A percentile compares a stretch with the other conserved stretches of the same genome.
Conservation (phyloP, 1,140 invertebrate genomes). For the Zophobas atratus region DNA sequence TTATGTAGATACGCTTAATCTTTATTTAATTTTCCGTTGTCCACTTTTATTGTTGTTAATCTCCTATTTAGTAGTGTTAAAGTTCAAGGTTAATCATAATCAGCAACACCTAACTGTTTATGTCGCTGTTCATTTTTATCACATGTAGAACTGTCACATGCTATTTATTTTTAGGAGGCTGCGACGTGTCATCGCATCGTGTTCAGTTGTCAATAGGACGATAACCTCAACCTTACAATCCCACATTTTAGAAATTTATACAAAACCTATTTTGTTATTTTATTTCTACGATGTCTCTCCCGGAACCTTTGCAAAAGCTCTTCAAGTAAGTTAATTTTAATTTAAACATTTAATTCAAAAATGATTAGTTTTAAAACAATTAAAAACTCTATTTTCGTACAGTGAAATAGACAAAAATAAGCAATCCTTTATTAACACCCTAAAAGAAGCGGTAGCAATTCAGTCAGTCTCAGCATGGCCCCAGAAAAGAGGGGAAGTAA, state of each 20-base stretch:
- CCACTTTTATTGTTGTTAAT: too few relatives aligned
- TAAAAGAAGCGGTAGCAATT: slow-evolving; percentile 93
- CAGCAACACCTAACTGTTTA: too few relatives aligned
- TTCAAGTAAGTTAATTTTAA: slow-evolving; percentile 72
- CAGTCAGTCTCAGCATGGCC: slow-evolving; percentile 95
- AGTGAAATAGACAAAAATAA: slow-evolving; percentile 88
- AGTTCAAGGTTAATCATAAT: too few relatives aligned
- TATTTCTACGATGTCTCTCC: slow-evolving; percentile 68
- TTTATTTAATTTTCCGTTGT: too few relatives aligned
- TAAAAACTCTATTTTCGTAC: slow-evolving; percentile 9
- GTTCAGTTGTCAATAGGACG: background rate
- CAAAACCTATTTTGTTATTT: too few relatives aligned
- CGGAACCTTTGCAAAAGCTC: slow-evolving; percentile 78
- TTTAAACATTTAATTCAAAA: background rate
- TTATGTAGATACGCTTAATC: too few relatives aligned
- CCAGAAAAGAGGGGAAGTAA: slow-evolving; percentile 82
- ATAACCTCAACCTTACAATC: slow-evolving; percentile 52
- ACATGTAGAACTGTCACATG: too few relatives aligned
- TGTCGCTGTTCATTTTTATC: too few relatives aligned
- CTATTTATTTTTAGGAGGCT: too few relatives aligned
- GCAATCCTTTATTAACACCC: slow-evolving; percentile 82
- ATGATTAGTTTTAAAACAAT: background rate
- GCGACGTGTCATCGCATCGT: too few relatives aligned
- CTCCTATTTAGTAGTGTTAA: too few relatives aligned
- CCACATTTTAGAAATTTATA: too few relatives aligned